Evolutionary conservation across 2,113 vertebrate genomes (phyloP).

Genomic region (Neotragus pygmaeus): DNA sequence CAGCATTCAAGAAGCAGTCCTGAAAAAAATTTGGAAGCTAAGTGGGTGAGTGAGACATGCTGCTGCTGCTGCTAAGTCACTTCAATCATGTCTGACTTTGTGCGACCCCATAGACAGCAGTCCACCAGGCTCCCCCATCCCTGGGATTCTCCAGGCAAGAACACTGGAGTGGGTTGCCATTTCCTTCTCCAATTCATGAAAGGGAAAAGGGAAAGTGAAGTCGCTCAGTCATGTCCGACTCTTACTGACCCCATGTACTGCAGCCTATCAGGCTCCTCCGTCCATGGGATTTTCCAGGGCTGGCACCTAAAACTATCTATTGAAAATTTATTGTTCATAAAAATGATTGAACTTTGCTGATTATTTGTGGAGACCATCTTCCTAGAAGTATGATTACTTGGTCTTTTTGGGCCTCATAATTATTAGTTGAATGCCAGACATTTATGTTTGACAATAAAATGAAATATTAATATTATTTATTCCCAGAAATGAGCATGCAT

Average conservation of each 20-base stretch:
- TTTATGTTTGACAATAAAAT: background rate
- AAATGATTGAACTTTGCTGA: background rate
- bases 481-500: background rate
- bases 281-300: too few species aligned
- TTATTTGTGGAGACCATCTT: background rate
- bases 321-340: background rate
- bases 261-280: too few species aligned
- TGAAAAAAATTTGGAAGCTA: background rate
- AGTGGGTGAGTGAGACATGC: background rate
- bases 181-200: too few species aligned
- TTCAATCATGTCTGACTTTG: too few species aligned
- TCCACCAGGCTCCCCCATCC: too few species aligned
- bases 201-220: too few species aligned
- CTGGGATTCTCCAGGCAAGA: too few species aligned
- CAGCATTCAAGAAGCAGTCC: background rate
- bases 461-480: background rate
- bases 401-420: background rate
- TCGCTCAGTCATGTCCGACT: accelerated
- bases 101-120: too few species aligned
- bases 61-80: too few species aligned
- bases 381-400: background rate
- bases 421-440: background rate
- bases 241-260: too few species aligned
- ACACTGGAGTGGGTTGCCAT: too few species aligned
- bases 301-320: background rate